Percentiles rank a stretch among this genome's conserved stretches.
phyloP scores from a whole-genome alignment of 2,113 vertebrate genomes.

The Reinhardtius hippoglossoides region DNA sequence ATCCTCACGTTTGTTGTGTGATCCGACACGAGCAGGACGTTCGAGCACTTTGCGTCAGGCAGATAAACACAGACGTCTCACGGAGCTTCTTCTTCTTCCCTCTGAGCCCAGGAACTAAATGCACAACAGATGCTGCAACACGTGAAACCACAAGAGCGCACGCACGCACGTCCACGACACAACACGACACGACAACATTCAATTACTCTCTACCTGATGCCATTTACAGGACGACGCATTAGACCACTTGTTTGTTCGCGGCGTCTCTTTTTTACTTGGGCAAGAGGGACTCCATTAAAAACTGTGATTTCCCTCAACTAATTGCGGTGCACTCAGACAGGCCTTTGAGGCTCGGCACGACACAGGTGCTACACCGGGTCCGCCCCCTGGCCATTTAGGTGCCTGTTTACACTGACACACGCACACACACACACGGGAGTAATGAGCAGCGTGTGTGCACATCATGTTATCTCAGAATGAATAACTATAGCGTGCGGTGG shows the following conservation, averaged over 20 bases:
- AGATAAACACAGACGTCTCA: no score
- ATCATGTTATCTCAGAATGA: conserved; percentile 26
- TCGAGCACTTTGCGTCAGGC: no score
- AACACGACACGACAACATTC: no score
- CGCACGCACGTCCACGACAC: no score
- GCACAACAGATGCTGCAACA: no score
- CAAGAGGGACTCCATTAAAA: conserved; percentile 51
- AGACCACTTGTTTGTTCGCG: conserved; percentile 13
- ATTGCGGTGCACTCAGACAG: conserved; percentile 63
- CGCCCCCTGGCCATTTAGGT: conserved; percentile 29
- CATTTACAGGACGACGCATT: conserved; percentile 28
- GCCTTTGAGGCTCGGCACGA: conserved; percentile 66
- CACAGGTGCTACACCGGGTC: conserved; percentile 17
- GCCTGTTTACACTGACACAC: neutral
- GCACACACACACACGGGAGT: neutral
- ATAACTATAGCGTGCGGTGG: conserved; percentile 37
- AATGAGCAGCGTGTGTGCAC: conserved; percentile 23
- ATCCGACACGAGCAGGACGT: no score
- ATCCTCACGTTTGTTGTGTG: no score
- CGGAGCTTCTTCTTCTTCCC: no score
- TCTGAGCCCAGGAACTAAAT: no score
- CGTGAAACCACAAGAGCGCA: no score
- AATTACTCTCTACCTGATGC: conserved; percentile 30
- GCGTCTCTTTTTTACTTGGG: conserved; percentile 33
- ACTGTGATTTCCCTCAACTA: conserved; percentile 52